Evolutionary conservation across 2,113 vertebrate species (phyloP).

Genomic region (Brachypodius melanocephalos): DNA sequence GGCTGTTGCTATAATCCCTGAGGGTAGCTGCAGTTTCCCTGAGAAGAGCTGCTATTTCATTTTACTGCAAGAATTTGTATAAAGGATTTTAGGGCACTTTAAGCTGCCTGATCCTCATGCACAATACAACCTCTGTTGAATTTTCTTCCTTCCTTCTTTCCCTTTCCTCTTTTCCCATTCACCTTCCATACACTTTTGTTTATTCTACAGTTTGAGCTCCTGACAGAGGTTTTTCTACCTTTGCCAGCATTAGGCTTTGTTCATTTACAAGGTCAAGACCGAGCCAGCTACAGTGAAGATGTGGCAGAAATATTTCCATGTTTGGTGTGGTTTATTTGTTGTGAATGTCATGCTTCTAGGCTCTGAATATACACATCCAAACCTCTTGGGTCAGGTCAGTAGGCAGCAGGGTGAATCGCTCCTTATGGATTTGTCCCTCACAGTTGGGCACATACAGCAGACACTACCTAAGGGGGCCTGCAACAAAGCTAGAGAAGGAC

Average conservation of each 20-base stretch:
- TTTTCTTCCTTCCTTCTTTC: not conserved
- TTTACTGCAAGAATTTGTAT: constrained; percentile 1
- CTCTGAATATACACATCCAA: not conserved
- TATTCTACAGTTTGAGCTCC: not conserved
- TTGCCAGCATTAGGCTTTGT: not conserved
- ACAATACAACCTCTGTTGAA: not conserved
- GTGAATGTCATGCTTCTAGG: not conserved
- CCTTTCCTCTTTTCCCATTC: not conserved
- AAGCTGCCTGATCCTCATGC: not conserved
- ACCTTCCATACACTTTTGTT: not conserved
- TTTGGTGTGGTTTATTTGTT: not conserved
- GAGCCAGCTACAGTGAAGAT: not conserved
- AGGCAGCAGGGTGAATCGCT: not conserved
- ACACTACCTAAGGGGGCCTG: not conserved
- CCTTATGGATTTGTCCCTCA: not conserved
- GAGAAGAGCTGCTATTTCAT: not conserved
- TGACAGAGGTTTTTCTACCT: not conserved
- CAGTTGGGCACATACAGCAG: not conserved
- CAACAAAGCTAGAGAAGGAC: not conserved
- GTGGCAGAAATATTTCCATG: not conserved
- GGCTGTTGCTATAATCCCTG: not conserved
- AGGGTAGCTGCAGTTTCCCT: not conserved
- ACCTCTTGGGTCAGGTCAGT: not conserved
- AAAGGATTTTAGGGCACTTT: not conserved
- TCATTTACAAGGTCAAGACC: not conserved